phyloP scores from a whole-genome alignment of 1,140 invertebrate species.

The Drosophila yakuba region DNA sequence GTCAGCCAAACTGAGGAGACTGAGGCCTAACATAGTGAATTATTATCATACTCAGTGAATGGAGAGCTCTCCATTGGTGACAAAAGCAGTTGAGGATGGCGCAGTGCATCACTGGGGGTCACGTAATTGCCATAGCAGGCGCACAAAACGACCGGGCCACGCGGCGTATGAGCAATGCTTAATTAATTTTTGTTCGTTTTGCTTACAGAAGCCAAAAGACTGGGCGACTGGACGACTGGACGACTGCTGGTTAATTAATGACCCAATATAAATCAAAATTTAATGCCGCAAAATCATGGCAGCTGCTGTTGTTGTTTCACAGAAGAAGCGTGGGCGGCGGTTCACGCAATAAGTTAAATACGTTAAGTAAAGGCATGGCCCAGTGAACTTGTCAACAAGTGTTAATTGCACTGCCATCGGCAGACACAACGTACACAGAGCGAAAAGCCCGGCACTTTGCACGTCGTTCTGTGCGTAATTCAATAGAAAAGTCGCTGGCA shows the following conservation, averaged over 20 bases:
- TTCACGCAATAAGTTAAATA: constrained; percentile 50
- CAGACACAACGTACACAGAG: constrained; percentile 19
- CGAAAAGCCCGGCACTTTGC: constrained; percentile 11
- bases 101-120: constrained; percentile 47
- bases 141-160: constrained; percentile 12
- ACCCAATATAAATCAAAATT: constrained; percentile 68
- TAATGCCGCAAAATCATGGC: constrained; percentile 71
- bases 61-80: neutral
- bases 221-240: constrained; percentile 6
- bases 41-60: constrained; percentile 1
- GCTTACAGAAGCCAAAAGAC: constrained; percentile 11
- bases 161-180: constrained; percentile 43
- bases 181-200: constrained; percentile 51
- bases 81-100: constrained; percentile 12
- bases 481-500: constrained; percentile 36
- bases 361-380: constrained; percentile 53
- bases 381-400: constrained; percentile 78
- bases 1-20: neutral
- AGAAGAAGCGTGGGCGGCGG: constrained; percentile 50
- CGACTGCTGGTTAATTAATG: constrained; percentile 63
- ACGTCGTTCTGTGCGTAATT: constrained; percentile 18
- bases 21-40: neutral
- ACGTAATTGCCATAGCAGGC: constrained; percentile 55
- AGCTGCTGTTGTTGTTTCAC: constrained; percentile 28
- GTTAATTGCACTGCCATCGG: constrained; percentile 64